phyloP scores from a whole-genome alignment of 2,888 invertebrate species.

The Lymantria dispar region DNA sequence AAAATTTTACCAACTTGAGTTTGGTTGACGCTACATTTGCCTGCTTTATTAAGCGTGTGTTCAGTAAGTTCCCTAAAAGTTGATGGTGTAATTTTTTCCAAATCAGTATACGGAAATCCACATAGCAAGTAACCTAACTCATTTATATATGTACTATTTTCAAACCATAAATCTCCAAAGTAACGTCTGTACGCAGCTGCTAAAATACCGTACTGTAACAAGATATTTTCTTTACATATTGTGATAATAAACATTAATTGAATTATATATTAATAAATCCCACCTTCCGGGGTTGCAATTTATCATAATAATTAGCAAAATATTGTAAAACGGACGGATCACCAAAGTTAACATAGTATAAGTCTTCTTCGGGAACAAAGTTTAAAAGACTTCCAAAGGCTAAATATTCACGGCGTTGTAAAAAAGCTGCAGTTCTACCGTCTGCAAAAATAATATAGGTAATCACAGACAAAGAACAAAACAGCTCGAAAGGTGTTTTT shows the following conservation, averaged over 20 bases:
- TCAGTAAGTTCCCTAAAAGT: slow-evolving; percentile 55
- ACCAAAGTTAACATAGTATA: slow-evolving; percentile 71
- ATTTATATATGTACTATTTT: slow-evolving; percentile 56
- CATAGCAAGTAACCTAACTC: slow-evolving; percentile 67
- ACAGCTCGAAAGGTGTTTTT: too few relatives aligned
- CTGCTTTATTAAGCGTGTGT: slow-evolving; percentile 54
- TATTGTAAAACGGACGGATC: slow-evolving; percentile 61
- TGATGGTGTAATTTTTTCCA: slow-evolving; percentile 53
- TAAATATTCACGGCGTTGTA: slow-evolving; percentile 65
- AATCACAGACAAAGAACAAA: too few relatives aligned
- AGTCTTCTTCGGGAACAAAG: slow-evolving; percentile 69
- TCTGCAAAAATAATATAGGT: slow-evolving; percentile 42
- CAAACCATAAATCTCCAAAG: slow-evolving; percentile 59
- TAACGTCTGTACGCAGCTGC: slow-evolving; percentile 66
- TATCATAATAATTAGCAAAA: slow-evolving; percentile 51
- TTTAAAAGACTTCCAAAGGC: slow-evolving; percentile 65
- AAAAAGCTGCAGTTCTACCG: slow-evolving; percentile 68
- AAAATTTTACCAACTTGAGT: slow-evolving; percentile 42
- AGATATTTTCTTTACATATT: not conserved
- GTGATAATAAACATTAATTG: not conserved
- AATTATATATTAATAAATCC: not conserved
- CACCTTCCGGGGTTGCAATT: slow-evolving; percentile 64
- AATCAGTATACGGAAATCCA: slow-evolving; percentile 62
- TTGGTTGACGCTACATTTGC: slow-evolving; percentile 56
- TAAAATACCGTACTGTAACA: slow-evolving; percentile 58